Conservation (phyloP, 2,113 vertebrate species). For the Dipodomys ordii region DNA sequence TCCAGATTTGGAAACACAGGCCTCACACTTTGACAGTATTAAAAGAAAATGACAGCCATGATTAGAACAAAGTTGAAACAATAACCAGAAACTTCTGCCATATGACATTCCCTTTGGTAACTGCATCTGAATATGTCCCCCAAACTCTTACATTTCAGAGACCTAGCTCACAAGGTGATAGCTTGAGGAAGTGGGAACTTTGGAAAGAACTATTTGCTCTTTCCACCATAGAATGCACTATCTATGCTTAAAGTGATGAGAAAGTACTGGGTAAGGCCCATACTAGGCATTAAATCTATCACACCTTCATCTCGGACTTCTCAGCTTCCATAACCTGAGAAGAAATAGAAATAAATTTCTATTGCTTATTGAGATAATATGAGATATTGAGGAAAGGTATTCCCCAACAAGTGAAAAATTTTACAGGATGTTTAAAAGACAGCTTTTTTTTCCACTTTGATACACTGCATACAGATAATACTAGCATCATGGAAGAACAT, state of each 20-base stretch:
- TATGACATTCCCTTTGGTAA: not conserved
- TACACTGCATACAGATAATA: not conserved
- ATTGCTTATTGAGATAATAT: not conserved
- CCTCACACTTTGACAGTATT: not conserved
- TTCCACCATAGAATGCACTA: too few relatives aligned
- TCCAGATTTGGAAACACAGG: not conserved
- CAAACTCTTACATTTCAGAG: not conserved
- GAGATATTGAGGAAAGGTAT: not conserved
- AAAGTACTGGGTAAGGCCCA: not conserved
- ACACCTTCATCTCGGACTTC: not conserved
- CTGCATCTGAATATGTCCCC: not conserved
- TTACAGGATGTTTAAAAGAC: constrained; percentile 39
- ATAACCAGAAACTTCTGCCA: constrained; percentile 15
- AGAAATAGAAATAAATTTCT: not conserved
- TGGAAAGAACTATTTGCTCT: not conserved
- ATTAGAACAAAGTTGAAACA: constrained; percentile 44
- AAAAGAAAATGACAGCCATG: constrained; percentile 40
- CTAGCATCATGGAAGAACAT: constrained; percentile 6
- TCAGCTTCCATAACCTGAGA: not conserved
- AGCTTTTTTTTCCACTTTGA: not conserved
- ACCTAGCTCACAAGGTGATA: not conserved
- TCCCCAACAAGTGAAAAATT: not conserved
- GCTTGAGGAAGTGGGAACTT: not conserved
- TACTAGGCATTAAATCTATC: not conserved
- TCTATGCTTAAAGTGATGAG: too few relatives aligned